These are phyloP conservation scores for Dermatemys mawii DNA, from an alignment of 2,113 vertebrate genomes.

Conservation along the genomic window DNA sequence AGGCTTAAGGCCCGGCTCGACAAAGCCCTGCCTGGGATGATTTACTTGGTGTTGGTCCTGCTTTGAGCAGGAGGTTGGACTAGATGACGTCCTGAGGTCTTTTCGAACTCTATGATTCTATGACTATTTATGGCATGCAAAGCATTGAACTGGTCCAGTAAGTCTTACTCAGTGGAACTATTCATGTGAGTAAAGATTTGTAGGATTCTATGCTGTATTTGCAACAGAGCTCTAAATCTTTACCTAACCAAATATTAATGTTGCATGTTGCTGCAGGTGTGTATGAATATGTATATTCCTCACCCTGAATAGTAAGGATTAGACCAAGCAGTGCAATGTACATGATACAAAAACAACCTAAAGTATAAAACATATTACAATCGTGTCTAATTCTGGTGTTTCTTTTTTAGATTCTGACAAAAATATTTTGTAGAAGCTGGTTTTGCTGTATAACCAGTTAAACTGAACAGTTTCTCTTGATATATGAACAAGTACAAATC, in stretches of 20 bases:
- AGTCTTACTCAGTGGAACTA: background rate
- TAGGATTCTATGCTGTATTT: background rate
- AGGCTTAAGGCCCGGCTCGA: too few relatives aligned
- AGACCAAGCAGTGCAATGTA: background rate
- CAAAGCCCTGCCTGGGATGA: too few relatives aligned
- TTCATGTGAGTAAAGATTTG: background rate
- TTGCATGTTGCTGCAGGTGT: background rate
- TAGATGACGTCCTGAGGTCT: too few relatives aligned
- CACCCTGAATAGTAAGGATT: background rate
- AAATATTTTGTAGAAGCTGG: fast-evolving
- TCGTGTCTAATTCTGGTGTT: background rate
- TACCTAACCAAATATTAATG: background rate
- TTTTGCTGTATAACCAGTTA: fast-evolving
- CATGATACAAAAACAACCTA: background rate
- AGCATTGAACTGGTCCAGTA: background rate
- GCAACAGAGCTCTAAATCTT: background rate
- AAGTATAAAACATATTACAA: background rate
- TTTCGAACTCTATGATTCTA: too few relatives aligned
- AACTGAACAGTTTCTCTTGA: background rate
- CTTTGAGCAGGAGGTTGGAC: too few relatives aligned
- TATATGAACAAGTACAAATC: background rate
- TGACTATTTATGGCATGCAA: background rate
- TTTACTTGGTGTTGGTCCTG: too few relatives aligned
- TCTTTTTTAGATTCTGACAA: background rate
- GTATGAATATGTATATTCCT: background rate